These are phyloP conservation scores for Sinocyclocheilus anophthalmus DNA, from an alignment of 2,113 vertebrate genomes.

Conservation along the genomic window DNA sequence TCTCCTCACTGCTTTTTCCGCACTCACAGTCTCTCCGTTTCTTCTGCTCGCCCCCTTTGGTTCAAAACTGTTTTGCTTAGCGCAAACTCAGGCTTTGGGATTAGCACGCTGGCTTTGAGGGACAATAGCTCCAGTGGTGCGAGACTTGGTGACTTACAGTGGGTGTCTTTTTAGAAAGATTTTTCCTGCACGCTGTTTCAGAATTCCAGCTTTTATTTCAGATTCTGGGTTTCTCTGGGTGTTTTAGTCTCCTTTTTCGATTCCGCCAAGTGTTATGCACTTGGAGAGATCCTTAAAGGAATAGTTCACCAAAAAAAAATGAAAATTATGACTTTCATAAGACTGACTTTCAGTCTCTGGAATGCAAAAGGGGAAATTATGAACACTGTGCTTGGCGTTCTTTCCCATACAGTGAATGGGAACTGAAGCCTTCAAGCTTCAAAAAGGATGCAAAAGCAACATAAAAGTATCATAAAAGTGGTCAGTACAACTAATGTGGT, in stretches of 20 bases:
- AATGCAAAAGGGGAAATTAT: not conserved
- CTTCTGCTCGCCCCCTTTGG: slow-evolving; percentile 11
- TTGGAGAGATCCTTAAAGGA: not conserved
- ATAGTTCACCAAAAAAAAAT: not conserved
- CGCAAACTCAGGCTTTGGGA: slow-evolving; percentile 6
- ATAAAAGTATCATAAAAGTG: not conserved
- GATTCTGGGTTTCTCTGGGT: not conserved
- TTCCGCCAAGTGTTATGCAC: not conserved
- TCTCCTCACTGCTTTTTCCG: slow-evolving; percentile 39
- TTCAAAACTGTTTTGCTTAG: slow-evolving; percentile 35
- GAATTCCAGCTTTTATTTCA: not conserved
- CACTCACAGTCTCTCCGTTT: slow-evolving; percentile 11
- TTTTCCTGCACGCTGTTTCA: slow-evolving; percentile 19
- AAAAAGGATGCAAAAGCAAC: not conserved
- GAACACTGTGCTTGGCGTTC: not conserved
- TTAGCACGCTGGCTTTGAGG: slow-evolving; percentile 12
- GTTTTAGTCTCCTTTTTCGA: not conserved
- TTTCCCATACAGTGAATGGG: not conserved
- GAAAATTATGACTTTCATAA: not conserved
- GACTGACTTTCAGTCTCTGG: not conserved
- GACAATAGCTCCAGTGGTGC: slow-evolving; percentile 18
- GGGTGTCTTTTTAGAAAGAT: not conserved
- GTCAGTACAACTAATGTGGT: not conserved
- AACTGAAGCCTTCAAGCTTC: not conserved
- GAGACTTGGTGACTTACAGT: slow-evolving; percentile 21